phyloP scores from a whole-genome alignment of 2,888 invertebrate genomes.

The Eupithecia subumbrata region DNA sequence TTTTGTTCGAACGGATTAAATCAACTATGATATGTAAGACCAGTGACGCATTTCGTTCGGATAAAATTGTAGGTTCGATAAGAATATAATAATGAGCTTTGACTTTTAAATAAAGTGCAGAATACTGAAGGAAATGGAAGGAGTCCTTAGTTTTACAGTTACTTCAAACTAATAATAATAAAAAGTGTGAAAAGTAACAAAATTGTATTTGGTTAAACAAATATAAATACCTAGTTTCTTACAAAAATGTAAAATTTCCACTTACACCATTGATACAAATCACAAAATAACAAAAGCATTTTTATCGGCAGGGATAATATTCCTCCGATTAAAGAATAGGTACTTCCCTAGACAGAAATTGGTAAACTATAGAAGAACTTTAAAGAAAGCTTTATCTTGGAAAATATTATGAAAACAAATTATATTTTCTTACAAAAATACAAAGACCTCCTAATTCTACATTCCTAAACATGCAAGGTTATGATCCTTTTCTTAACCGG shows the following conservation, averaged over 20 bases:
- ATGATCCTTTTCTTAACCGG: slow-evolving; percentile 67
- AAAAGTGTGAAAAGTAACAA: not conserved
- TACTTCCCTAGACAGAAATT: not conserved
- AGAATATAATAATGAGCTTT: no score
- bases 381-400: not conserved
- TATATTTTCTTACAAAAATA: slow-evolving; percentile 20
- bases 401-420: slow-evolving; percentile 4
- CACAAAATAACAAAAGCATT: not conserved
- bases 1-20: not conserved
- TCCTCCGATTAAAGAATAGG: not conserved
- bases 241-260: not conserved
- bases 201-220: not conserved
- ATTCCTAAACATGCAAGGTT: slow-evolving; percentile 49
- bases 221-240: not conserved
- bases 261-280: not conserved
- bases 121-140: not conserved
- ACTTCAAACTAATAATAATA: not conserved
- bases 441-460: slow-evolving; percentile 1
- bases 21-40: not conserved
- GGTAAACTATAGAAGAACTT: not conserved
- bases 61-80: no score
- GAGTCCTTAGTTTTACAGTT: not conserved
- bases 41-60: no score
- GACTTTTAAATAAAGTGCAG: no score
- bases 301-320: no score